Evolutionary conservation across 30 jellyfish, hydroid and myxozoan genomes (phyloP).

Genomic region (Turritopsis rubra): DNA sequence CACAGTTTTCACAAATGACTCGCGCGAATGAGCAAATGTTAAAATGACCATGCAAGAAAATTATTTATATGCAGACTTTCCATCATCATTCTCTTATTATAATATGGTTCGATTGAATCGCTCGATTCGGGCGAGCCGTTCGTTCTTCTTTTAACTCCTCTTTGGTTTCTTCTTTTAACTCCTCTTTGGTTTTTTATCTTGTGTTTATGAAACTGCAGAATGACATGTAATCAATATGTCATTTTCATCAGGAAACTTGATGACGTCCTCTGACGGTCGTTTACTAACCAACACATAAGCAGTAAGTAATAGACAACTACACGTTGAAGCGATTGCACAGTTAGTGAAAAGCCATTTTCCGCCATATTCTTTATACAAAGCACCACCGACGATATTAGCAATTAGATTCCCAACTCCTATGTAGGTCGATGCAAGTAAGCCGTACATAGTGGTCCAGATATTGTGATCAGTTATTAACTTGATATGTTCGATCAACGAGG

Average conservation of each 20-base stretch:
- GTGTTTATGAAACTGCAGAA: neutral
- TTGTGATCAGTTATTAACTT: constrained; percentile 31
- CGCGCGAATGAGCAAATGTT: too few species aligned
- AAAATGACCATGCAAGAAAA: too few species aligned
- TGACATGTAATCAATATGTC: neutral
- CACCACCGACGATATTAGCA: constrained; percentile 50
- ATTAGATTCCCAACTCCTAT: constrained; percentile 52
- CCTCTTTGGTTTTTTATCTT: too few species aligned
- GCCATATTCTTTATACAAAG: constrained; percentile 44
- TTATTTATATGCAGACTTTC: too few species aligned
- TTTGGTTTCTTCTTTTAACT: too few species aligned
- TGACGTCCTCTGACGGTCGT: neutral
- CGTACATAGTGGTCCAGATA: constrained; percentile 46
- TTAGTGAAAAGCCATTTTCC: neutral
- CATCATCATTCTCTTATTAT: too few species aligned
- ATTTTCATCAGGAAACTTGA: neutral
- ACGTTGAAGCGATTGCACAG: neutral
- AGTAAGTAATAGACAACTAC: neutral
- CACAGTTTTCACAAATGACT: too few species aligned
- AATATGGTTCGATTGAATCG: too few species aligned
- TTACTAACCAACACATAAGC: neutral
- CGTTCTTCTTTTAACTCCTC: too few species aligned
- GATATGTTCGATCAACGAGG: constrained; percentile 49
- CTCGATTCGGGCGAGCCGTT: too few species aligned
- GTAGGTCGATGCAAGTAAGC: constrained; percentile 39